Conservation (phyloP, 2,888 invertebrate species). For the Empis livida region DNA sequence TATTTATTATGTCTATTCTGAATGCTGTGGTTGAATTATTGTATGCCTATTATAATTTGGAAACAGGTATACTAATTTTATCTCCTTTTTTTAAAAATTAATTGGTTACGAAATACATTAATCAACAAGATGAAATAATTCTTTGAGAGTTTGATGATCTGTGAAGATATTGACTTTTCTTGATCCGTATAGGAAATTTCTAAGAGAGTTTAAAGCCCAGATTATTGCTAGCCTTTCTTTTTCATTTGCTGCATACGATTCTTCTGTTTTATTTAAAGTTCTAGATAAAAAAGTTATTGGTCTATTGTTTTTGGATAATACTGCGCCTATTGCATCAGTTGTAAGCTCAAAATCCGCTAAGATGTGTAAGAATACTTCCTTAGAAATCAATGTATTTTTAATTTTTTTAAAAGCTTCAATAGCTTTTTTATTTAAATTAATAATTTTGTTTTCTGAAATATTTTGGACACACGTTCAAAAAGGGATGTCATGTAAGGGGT, state of each 20-base stretch:
- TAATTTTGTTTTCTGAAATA: conserved; percentile 8
- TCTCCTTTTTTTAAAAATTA: conserved; percentile 3
- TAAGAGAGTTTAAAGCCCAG: conserved; percentile 6
- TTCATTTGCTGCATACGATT: conserved; percentile 9
- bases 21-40: no score
- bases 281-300: conserved; percentile 8
- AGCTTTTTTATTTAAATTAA: not conserved
- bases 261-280: conserved; percentile 10
- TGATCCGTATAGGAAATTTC: conserved; percentile 9
- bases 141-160: conserved; percentile 11
- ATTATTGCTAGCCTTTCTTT: conserved; percentile 10
- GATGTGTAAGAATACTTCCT: conserved; percentile 1
- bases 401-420: conserved; percentile 5
- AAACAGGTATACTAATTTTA: not conserved
- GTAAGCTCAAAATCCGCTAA: conserved; percentile 3
- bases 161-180: conserved; percentile 9
- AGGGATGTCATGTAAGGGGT: conserved; percentile 15
- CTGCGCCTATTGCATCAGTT: conserved; percentile 9
- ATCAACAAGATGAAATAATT: no score
- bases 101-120: conserved; percentile 7
- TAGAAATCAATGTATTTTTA: conserved; percentile 2
- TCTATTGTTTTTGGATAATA: conserved; percentile 2
- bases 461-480: conserved; percentile 11
- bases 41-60: not conserved
- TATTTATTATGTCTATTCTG: no score